phyloP scores from a whole-genome alignment of 2,797 vertebrate species.

The Rhabdophis nuchalis region DNA sequence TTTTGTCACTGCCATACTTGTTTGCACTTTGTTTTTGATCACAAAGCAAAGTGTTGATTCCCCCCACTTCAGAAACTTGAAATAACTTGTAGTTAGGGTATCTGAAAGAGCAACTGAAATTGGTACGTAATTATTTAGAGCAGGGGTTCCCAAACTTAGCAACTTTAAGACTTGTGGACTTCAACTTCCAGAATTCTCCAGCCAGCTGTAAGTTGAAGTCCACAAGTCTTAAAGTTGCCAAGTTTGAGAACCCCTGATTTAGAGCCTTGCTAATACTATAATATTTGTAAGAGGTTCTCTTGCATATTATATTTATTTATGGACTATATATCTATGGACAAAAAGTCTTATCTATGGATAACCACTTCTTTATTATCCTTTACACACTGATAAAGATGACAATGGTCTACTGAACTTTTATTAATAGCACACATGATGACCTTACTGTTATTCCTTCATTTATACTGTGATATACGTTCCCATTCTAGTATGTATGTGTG shows the following conservation, averaged over 20 bases:
- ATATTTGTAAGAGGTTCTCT: neutral
- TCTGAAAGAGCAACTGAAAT: neutral
- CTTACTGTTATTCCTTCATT: neutral
- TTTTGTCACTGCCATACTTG: neutral
- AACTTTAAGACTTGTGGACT: no score
- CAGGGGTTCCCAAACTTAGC: no score
- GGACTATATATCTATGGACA: neutral
- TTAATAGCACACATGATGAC: neutral
- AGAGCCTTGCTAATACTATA: neutral
- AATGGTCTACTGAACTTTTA: neutral
- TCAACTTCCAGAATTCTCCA: no score
- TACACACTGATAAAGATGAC: neutral
- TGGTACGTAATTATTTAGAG: neutral
- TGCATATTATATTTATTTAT: neutral
- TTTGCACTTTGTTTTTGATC: neutral
- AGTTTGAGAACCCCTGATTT: no score
- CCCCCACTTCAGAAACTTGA: neutral
- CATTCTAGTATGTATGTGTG: neutral
- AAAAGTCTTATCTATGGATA: neutral
- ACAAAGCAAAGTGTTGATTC: neutral
- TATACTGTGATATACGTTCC: neutral
- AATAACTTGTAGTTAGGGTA: neutral
- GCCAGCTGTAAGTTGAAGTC: no score
- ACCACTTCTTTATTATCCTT: neutral
- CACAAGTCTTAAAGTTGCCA: no score